phyloP scores from a whole-genome alignment of 92 coral and sea anemone species.

The Parazoanthus darwini region DNA sequence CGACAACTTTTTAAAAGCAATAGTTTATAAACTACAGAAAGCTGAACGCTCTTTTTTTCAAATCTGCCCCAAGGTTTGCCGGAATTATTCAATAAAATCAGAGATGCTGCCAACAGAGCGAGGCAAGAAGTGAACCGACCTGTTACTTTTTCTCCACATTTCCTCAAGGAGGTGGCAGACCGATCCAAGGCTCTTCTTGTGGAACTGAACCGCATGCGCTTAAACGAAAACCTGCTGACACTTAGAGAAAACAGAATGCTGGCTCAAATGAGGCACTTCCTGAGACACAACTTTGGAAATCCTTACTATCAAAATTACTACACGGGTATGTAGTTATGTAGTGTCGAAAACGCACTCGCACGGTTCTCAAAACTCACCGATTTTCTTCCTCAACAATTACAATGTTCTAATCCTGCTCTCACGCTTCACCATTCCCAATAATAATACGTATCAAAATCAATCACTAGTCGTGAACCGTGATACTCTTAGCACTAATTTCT shows the following conservation, averaged over 20 bases:
- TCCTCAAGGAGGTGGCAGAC: conserved; percentile 20
- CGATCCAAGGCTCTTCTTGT: conserved; percentile 4
- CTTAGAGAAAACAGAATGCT: conserved; percentile 35
- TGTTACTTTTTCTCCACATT: background rate
- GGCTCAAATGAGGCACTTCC: conserved; percentile 27
- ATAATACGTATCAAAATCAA: no score
- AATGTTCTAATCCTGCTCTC: no score
- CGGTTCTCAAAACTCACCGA: no score
- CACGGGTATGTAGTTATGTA: background rate
- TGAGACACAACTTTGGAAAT: conserved; percentile 23
- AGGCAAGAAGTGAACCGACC: background rate
- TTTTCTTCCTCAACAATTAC: no score
- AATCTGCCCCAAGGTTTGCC: conserved; percentile 11
- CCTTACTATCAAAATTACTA: conserved; percentile 35
- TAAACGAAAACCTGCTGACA: conserved; percentile 32
- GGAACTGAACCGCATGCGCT: background rate
- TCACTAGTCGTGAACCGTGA: no score
- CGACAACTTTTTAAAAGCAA: no score
- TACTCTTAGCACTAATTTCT: no score
- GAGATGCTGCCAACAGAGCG: background rate
- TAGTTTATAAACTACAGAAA: no score
- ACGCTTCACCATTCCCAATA: no score
- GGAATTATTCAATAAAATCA: conserved; percentile 23
- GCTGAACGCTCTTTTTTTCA: background rate
- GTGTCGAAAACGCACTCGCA: no score